Percentiles rank a stretch among this genome's conserved stretches.
Evolutionary conservation across 2,888 invertebrate species (phyloP).

Genomic region (Torymus tubicola): DNA sequence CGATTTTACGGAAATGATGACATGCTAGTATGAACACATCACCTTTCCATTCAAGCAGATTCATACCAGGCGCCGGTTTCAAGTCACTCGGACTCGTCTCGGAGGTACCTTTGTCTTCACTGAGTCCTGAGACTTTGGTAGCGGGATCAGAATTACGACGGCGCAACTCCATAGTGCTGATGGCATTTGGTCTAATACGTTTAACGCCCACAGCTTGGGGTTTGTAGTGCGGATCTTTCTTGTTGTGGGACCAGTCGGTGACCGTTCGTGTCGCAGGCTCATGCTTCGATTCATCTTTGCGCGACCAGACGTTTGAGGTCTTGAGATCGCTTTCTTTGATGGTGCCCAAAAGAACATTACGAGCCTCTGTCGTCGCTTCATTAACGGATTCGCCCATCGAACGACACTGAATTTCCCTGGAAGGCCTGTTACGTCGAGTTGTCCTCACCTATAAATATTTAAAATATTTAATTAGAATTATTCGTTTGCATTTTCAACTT

Average conservation of each 20-base stretch:
- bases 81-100: conserved; percentile 77
- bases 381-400: conserved; percentile 74
- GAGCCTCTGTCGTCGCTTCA: conserved; percentile 66
- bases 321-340: conserved; percentile 72
- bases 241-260: conserved; percentile 73
- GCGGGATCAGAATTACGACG: conserved; percentile 87
- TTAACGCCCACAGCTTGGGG: conserved; percentile 40
- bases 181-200: conserved; percentile 74
- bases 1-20: conserved; percentile 87
- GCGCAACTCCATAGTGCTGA: conserved; percentile 78
- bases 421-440: conserved; percentile 71
- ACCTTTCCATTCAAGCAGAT: conserved; percentile 80
- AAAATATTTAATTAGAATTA: too few relatives aligned
- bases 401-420: conserved; percentile 73
- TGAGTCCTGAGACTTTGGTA: conserved; percentile 77
- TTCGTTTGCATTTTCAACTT: too few relatives aligned
- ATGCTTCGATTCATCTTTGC: conserved; percentile 48
- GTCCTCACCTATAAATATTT: conserved; percentile 65
- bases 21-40: conserved; percentile 85
- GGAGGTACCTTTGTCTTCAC: conserved; percentile 75
- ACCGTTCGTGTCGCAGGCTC: conserved; percentile 64
- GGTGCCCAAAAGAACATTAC: conserved; percentile 72
- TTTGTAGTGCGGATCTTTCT: conserved; percentile 64
- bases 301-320: conserved; percentile 43
- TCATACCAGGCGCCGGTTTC: conserved; percentile 79